Conservation (phyloP, 1,140 invertebrate species). For the Achroia grisella region DNA sequence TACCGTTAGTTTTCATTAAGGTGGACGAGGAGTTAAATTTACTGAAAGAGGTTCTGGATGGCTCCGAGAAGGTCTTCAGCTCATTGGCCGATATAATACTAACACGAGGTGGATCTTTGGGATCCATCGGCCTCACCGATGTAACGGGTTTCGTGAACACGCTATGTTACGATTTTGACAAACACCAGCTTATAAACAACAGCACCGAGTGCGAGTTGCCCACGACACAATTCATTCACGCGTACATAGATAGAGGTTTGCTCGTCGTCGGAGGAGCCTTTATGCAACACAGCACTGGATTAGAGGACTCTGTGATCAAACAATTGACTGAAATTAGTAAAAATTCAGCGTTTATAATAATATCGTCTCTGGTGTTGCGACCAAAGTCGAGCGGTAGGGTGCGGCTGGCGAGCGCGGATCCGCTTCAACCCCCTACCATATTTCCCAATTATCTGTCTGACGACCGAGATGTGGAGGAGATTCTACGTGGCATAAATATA, state of each 20-base stretch:
- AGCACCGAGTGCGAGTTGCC: slow-evolving; percentile 30
- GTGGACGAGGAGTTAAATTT: slow-evolving; percentile 32
- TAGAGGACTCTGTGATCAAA: slow-evolving; percentile 44
- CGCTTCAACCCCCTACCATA: slow-evolving; percentile 82
- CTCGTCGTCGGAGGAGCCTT: slow-evolving; percentile 62
- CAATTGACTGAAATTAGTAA: slow-evolving; percentile 36
- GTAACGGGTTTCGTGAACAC: slow-evolving; percentile 71
- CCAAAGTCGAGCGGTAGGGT: slow-evolving; percentile 82
- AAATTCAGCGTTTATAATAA: slow-evolving; percentile 41
- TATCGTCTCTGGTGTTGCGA: slow-evolving; percentile 75
- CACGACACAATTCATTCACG: slow-evolving; percentile 25
- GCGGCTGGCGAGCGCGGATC: slow-evolving; percentile 77
- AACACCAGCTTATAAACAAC: slow-evolving; percentile 20
- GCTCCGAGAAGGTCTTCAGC: no score
- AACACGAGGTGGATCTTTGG: slow-evolving; percentile 48
- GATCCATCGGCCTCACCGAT: slow-evolving; percentile 69
- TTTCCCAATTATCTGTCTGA: slow-evolving; percentile 84
- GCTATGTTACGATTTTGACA: slow-evolving; percentile 52
- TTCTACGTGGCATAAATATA: slow-evolving; percentile 74
- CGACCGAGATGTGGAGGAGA: slow-evolving; percentile 75
- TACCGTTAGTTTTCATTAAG: slow-evolving; percentile 52
- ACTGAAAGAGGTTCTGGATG: background rate
- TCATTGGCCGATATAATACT: slow-evolving; percentile 34
- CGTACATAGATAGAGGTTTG: slow-evolving; percentile 70
- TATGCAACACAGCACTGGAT: slow-evolving; percentile 27